Percentiles rank a stretch among this genome's conserved stretches.
Conservation (phyloP, 2,113 vertebrate genomes). For the Formicarius rufipectus region DNA sequence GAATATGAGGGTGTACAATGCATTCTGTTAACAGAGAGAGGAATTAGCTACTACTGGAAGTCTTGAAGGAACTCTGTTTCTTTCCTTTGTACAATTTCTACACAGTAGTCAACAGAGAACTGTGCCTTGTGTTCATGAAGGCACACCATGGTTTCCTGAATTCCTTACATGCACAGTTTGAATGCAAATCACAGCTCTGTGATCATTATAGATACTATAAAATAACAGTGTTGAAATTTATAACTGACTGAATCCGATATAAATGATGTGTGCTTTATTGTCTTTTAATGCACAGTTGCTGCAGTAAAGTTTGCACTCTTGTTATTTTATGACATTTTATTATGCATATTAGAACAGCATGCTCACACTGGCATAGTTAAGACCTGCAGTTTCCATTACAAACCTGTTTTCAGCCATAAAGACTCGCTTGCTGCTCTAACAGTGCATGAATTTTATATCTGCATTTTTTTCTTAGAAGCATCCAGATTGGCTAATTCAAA, state of each 20-base stretch:
- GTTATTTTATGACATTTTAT: constrained; percentile 50
- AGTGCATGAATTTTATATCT: neutral
- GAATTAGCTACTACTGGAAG: constrained; percentile 15
- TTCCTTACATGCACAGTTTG: constrained; percentile 4
- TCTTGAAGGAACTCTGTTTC: neutral
- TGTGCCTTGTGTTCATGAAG: constrained; percentile 14
- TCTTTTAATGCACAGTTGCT: constrained; percentile 53
- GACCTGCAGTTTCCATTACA: constrained; percentile 50
- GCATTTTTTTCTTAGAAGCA: neutral
- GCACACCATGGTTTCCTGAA: constrained; percentile 28
- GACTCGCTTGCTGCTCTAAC: neutral
- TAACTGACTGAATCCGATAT: constrained; percentile 51
- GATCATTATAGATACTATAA: constrained; percentile 59
- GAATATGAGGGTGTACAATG: neutral
- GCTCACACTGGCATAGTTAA: constrained; percentile 9
- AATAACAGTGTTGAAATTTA: constrained; percentile 59
- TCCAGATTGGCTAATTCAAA: neutral
- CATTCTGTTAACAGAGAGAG: constrained; percentile 28
- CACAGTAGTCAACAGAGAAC: constrained; percentile 4
- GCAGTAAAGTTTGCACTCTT: constrained; percentile 46
- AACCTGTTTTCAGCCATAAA: constrained; percentile 12
- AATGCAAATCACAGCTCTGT: constrained; percentile 57
- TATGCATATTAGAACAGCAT: constrained; percentile 14
- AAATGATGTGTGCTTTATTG: constrained; percentile 53
- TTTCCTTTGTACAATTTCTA: constrained; percentile 25